Evolutionary conservation across 2,888 invertebrate genomes (phyloP).

Genomic region (Caenorhabditis plicata): DNA sequence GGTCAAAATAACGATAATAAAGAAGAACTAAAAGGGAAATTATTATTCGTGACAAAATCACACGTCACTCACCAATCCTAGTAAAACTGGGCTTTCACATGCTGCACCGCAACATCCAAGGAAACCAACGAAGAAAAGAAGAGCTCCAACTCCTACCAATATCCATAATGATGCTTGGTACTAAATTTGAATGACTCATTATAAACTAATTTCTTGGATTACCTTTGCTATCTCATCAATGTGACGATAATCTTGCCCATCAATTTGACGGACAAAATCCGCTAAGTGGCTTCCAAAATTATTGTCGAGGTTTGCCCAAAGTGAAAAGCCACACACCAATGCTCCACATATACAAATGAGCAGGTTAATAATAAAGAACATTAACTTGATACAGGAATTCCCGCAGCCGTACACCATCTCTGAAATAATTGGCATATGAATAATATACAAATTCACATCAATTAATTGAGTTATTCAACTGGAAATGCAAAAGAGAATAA

Average conservation of each 20-base stretch:
- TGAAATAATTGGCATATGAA: too few relatives aligned
- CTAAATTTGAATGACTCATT: conserved; percentile 19
- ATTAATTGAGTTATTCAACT: too few relatives aligned
- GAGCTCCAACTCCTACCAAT: conserved; percentile 59
- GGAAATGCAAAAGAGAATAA: too few relatives aligned
- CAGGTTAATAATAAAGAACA: conserved; percentile 59
- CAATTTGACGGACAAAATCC: conserved; percentile 37
- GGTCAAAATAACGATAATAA: conserved; percentile 56
- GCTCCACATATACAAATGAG: conserved; percentile 60
- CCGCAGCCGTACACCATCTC: conserved; percentile 62
- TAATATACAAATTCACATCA: too few relatives aligned
- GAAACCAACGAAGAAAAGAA: conserved; percentile 62
- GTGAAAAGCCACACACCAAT: conserved; percentile 58
- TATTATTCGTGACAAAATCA: neutral
- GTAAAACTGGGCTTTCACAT: conserved; percentile 54
- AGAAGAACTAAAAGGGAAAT: conserved; percentile 51
- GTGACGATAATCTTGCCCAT: conserved; percentile 19
- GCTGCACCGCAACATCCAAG: conserved; percentile 63
- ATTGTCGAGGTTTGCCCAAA: conserved; percentile 63
- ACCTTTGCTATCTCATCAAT: conserved; percentile 56
- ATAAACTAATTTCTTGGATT: conserved; percentile 1
- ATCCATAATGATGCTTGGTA: conserved; percentile 64
- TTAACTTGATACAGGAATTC: conserved; percentile 55
- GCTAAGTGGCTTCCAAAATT: conserved; percentile 49
- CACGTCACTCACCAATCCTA: conserved; percentile 49